Conservation (phyloP, 2,888 invertebrate species). For the Rhagonycha fulva region DNA sequence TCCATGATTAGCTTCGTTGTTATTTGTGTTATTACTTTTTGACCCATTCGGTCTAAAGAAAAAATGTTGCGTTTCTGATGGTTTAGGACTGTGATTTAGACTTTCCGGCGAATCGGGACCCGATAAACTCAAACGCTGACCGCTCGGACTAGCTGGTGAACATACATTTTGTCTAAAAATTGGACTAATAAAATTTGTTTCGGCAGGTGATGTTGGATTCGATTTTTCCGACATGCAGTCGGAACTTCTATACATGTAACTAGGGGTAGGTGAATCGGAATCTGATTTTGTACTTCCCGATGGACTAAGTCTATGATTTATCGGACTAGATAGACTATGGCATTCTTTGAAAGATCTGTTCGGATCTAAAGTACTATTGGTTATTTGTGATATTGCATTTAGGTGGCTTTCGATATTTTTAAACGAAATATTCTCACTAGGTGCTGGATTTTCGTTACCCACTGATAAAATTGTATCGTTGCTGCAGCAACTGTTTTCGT, state of each 20-base stretch:
- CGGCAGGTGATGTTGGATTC: slow-evolving; percentile 40
- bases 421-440: slow-evolving; percentile 58
- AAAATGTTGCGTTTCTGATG: slow-evolving; percentile 41
- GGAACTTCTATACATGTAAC: slow-evolving; percentile 36
- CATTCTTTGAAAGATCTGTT: slow-evolving; percentile 35
- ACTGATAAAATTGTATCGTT: slow-evolving; percentile 83
- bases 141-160: slow-evolving; percentile 38
- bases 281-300: slow-evolving; percentile 50
- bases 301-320: slow-evolving; percentile 44
- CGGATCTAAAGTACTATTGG: slow-evolving; percentile 55
- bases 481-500: slow-evolving; percentile 70
- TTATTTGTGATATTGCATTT: slow-evolving; percentile 70
- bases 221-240: slow-evolving; percentile 40
- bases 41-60: slow-evolving; percentile 43
- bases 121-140: slow-evolving; percentile 39
- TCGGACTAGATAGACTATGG: slow-evolving; percentile 40
- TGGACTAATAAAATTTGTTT: slow-evolving; percentile 33
- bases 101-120: slow-evolving; percentile 43
- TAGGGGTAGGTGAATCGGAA: slow-evolving; percentile 40
- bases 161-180: slow-evolving; percentile 39
- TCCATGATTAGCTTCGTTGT: slow-evolving; percentile 47
- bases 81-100: slow-evolving; percentile 38
- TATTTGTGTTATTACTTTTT: slow-evolving; percentile 34
- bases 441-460: slow-evolving; percentile 70
- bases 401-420: slow-evolving; percentile 71